Evolutionary conservation across 2,888 invertebrate genomes (phyloP), one percentile per base, ranked within the genome.

Genomic region (Lepetodrilus schrolli): DNA sequence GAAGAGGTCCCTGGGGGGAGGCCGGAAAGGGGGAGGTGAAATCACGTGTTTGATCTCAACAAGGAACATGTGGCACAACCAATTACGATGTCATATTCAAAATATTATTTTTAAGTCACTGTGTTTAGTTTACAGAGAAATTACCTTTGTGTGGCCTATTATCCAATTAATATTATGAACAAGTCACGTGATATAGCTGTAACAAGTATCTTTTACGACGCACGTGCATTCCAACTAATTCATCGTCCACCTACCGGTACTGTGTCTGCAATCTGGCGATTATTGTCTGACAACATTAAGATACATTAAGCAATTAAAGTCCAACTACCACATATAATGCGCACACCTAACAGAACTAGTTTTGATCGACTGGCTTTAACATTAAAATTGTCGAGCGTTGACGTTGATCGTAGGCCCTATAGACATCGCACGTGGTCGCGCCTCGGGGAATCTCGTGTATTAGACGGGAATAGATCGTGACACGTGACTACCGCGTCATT

Each of bases 281-380:
- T 58, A 34, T 58, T 30, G n/a, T 30, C 58, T 30, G 17, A 48
- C 30, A 17, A 34, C 58, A 58, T 58, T 58, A 30, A 58, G 58
- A 58, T 58, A 58, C 58, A 58, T 58, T 30, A 58, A 58, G 58
- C 58, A 58, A 58, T 58, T 58, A 58, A 58, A 58, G n/a, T 13
- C 34, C n/a, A 2, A n/a, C 13, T 13, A 30, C 58, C 2, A 17
- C 43, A 58, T 58, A 2, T 58, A 34, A 58, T 30, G 26, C 58
- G 8, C 34, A n/a, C 58, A 30, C 5, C 58, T 30, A 30, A 30
- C 8, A 43, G 30, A 58, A 30, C 17, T 23, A 26, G 58, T 7
- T 58, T 58, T 58, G 13, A 58, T 58, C 17, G 34, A 58, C 34
- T 23, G 58, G 26, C 58, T 43, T 17, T 43, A 17, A 17, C 43